These are phyloP conservation scores for Nebria ingens DNA, from an alignment of 1,140 invertebrate genomes.

Conservation along the genomic window DNA sequence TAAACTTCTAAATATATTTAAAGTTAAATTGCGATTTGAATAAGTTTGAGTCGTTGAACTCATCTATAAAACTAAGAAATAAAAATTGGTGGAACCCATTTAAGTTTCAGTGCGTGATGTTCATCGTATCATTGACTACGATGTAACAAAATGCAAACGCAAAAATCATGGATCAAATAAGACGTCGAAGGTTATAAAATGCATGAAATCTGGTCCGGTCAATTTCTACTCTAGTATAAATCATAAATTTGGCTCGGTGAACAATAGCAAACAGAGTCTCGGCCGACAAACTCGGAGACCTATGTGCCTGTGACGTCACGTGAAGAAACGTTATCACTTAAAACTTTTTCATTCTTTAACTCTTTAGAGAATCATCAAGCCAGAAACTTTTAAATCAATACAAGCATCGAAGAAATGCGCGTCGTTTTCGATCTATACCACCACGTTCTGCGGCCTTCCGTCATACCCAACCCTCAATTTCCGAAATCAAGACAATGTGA, in stretches of 20 bases:
- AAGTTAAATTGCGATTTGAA: too few relatives aligned
- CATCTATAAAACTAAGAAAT: too few relatives aligned
- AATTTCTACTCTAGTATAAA: conserved; percentile 5
- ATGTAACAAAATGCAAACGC: too few relatives aligned
- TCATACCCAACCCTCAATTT: background rate
- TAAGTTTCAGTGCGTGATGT: too few relatives aligned
- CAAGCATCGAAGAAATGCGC: conserved; percentile 12
- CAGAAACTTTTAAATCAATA: conserved; percentile 30
- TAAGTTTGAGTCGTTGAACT: too few relatives aligned
- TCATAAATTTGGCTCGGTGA: conserved; percentile 3
- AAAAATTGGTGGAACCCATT: too few relatives aligned
- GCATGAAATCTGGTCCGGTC: too few relatives aligned
- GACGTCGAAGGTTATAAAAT: too few relatives aligned
- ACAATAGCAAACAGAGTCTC: background rate
- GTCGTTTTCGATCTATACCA: background rate
- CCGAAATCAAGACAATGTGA: background rate
- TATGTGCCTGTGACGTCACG: conserved; percentile 4
- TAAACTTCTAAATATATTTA: too few relatives aligned
- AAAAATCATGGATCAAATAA: too few relatives aligned
- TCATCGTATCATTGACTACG: too few relatives aligned
- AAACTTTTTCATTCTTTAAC: conserved; percentile 31
- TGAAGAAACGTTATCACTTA: conserved; percentile 22
- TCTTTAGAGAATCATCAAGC: conserved; percentile 31
- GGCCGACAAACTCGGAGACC: background rate
- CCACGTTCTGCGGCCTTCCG: background rate